Evolutionary conservation across 2,113 vertebrate genomes (phyloP), one percentile per base, ranked within the genome.

Genomic region (Bostrychus sinensis): DNA sequence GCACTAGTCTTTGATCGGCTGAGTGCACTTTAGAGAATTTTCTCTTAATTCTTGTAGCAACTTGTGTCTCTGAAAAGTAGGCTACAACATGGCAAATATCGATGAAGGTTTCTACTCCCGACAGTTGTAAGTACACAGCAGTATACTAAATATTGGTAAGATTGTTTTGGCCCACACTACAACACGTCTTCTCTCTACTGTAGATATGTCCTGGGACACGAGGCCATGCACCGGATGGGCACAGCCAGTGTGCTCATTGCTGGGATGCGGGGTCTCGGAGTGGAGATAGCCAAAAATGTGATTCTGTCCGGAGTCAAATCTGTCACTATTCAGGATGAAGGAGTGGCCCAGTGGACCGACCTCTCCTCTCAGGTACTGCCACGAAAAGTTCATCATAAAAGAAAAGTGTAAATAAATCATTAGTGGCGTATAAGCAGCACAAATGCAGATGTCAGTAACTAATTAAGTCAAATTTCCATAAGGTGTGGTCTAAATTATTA

Each of bases 281-380:
- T 94, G 32, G 95, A 97, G 76, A 93, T 94, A 55, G 95, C 95
- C 75, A 93, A 96, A 65, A 96, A 95, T 58, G 79, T 97, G 53
- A 92, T 94, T 23, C 87, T 96, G 72, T 92, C 93, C 5, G 96
- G 96, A 4, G 92, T 95, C 5, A 92, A 92, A 59, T 88, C 89
- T 3, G 94, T 97, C 56, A 95, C 94, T 2, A 72, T 98, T 43
- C 94, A 96, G 51, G 96, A 98, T 19, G 72, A 91, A 3, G 82
- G 86, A 0, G 13, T 22, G 1, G 32, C 86, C 1, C 68, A 75
- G 48, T 91, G 87, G 86, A 65, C 62, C 1, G 94, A 98, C 75
- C 85, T 92, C 36, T 86, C 92, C 45, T 92, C 94, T 0, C 96
- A 98, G 93, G 96, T 91, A 64, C 30, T 2, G 2, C 32, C 0